Evolutionary conservation across 2,113 vertebrate species (phyloP), one percentile per base, ranked within the genome.

Genomic region (Pangasianodon hypophthalmus): DNA sequence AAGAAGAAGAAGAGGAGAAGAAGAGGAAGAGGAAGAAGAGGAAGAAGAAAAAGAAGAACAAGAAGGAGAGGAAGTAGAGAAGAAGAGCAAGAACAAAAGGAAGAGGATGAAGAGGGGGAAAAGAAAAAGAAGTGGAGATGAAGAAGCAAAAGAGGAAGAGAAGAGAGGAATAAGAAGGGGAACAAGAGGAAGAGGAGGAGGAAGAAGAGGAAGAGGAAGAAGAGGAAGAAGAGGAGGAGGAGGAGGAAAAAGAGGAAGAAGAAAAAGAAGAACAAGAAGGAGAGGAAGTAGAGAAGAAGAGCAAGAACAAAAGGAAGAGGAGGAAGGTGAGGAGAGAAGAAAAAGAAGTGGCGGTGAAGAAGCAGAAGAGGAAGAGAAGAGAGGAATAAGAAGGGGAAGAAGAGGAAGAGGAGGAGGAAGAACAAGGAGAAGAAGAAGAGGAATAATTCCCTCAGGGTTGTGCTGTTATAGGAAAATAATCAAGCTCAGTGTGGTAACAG

Each of bases 141-240:
- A 26, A 8, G 21, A 24, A 26, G 24, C 0, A 60, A 4, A 21
- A 21, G 4, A 21, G 11, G 4, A 1, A 60, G 1, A 60, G 0
- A 0, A 7, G 0, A 1, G 5, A 7, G 0, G 0, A 24, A 24
- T 3, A 56, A 2, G 7, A 26, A 62, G 24, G 9, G 2, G 46
- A 62, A 8, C 2, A 18, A 19, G 4, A 19, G 3, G 1, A 18
- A 3, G 13, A 18, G 13, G 9, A 24, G 21, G 19, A 24, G 1
- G 24, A 26, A 62, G 14, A 58, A 6, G 50, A 52, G 1, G 10
- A 9, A 6, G 54, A 56, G 16, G 16, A 18, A 56, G 54, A 4
- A 18, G 8, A 6, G 58, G 13, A 54, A 3, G 14, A 54, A 2
- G 1, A 54, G 54, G 13, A 14, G 0, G 13, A 18, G 13, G 9